Evolutionary conservation across 2,113 vertebrate genomes (phyloP).

Genomic region (Bombycilla garrulus): DNA sequence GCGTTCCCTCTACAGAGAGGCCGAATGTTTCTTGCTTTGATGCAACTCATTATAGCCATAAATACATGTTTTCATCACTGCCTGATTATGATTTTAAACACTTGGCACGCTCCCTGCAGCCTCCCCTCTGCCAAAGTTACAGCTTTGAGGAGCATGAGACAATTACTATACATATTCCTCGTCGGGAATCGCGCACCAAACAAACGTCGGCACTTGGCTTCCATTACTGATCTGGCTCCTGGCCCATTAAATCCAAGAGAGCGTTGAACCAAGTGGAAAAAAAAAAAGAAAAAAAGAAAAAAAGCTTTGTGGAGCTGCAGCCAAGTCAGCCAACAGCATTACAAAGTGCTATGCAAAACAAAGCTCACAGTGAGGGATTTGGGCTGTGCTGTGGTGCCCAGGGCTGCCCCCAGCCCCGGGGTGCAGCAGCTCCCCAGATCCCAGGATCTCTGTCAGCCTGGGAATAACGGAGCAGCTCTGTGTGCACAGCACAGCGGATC

Average conservation of each 20-base stretch:
- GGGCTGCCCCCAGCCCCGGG: not conserved
- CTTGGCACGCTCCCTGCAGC: conserved; percentile 18
- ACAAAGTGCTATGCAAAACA: conserved; percentile 64
- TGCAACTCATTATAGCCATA: conserved; percentile 30
- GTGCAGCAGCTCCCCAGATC: not conserved
- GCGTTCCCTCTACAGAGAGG: not conserved
- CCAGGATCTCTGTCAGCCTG: not conserved
- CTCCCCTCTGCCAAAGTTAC: conserved; percentile 32
- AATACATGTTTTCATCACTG: conserved; percentile 42
- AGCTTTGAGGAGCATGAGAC: conserved; percentile 58
- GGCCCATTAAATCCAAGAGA: conserved; percentile 23
- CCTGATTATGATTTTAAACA: conserved; percentile 46
- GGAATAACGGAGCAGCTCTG: not conserved
- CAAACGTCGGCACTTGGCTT: conserved; percentile 49
- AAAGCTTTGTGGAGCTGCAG: conserved; percentile 40
- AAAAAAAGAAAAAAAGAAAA: not conserved
- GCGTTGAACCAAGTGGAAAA: conserved; percentile 21
- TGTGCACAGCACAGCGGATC: fast-evolving
- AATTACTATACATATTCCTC: conserved; percentile 30
- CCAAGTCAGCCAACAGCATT: conserved; percentile 56
- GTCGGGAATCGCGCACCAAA: conserved; percentile 16
- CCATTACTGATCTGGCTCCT: conserved; percentile 40
- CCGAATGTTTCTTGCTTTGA: not conserved
- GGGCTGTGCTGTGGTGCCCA: not conserved
- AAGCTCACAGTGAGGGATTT: conserved; percentile 16